These are phyloP conservation scores for Aplodontia rufa DNA, from an alignment of 2,113 vertebrate species.

Conservation along the genomic window DNA sequence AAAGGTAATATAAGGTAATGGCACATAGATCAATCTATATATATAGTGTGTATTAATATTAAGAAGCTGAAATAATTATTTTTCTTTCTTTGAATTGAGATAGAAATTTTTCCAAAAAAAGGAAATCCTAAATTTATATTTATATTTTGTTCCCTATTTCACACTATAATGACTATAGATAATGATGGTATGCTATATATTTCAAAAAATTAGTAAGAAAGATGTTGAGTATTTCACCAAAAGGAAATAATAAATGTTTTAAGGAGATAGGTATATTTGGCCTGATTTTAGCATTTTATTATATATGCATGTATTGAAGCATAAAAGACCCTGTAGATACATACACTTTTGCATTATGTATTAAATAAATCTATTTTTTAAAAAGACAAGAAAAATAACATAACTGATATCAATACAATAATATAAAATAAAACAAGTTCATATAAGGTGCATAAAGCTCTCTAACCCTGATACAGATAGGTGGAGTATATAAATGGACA, in stretches of 20 bases:
- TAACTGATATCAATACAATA: background rate
- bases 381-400: background rate
- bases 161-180: background rate
- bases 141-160: background rate
- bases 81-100: background rate
- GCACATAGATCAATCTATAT: background rate
- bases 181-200: background rate
- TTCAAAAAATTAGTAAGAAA: background rate
- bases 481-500: background rate
- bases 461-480: background rate
- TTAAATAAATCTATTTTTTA: background rate
- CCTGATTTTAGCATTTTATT: background rate
- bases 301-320: background rate
- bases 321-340: background rate
- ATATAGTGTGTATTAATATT: background rate
- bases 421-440: constrained; percentile 12
- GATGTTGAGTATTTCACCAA: background rate
- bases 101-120: background rate
- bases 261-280: background rate
- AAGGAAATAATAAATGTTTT: background rate
- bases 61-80: background rate
- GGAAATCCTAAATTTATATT: background rate
- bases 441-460: background rate
- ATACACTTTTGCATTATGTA: background rate
- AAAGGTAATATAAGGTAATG: background rate